Conservation (phyloP, 2,888 invertebrate genomes). For the Ectemnius continuus region DNA sequence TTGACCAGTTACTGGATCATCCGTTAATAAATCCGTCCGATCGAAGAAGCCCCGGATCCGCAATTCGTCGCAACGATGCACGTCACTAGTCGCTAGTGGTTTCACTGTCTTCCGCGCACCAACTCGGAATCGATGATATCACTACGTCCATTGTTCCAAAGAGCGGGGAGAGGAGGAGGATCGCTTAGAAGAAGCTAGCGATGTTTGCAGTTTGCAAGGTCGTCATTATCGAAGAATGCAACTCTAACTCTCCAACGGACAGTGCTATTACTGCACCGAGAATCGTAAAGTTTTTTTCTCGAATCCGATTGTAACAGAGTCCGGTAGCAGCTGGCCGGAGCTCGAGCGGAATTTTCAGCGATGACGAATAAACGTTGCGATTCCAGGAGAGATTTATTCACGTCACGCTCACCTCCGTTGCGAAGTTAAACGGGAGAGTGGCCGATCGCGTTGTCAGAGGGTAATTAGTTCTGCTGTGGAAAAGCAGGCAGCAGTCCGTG, state of each 20-base stretch:
- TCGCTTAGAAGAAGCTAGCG: background rate
- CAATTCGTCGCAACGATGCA: conserved; percentile 20
- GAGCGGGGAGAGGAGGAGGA: background rate
- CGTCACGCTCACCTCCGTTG: no score
- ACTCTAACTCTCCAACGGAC: background rate
- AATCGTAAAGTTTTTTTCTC: no score
- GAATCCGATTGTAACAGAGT: no score
- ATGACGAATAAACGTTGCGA: no score
- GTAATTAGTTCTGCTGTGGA: no score
- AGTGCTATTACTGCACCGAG: background rate
- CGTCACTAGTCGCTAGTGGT: conserved; percentile 3
- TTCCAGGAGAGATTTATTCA: no score
- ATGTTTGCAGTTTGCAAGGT: background rate
- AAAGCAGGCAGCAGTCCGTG: no score
- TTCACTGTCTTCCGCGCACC: conserved; percentile 3
- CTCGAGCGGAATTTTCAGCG: no score
- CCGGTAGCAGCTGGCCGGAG: no score
- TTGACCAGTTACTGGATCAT: conserved; percentile 54
- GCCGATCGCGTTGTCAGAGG: no score
- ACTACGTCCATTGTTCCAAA: conserved; percentile 20
- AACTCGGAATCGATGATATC: conserved; percentile 35
- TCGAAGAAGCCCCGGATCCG: conserved; percentile 41
- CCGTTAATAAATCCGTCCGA: conserved; percentile 47
- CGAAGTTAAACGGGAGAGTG: no score
- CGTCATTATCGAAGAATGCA: background rate